Base-by-base conservation (phyloP, 2,797 vertebrate species). In the Helicolenus hilgendorfi region DNA sequence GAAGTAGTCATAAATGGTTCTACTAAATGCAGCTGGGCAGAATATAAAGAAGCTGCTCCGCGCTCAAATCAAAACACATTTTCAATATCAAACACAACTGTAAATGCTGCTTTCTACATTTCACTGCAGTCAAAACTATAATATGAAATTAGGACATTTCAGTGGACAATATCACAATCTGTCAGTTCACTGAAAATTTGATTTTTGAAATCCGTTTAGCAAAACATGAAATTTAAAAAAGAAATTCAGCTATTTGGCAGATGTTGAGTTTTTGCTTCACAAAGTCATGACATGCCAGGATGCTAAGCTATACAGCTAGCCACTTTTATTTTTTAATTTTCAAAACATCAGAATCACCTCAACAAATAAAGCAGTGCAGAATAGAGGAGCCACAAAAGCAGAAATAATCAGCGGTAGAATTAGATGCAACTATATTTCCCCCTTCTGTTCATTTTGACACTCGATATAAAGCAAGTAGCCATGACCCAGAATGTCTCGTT, bases 301-400 rank as follows among this genome's bases (percentile, higher is more conserved):
- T 72, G 59, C 59, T 72, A 38, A 15, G 45, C 68, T 41, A 6
- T 31, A 72, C 69, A 72, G 78, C 59, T 29, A 72, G 24, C 49
- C 26, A 58, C 3, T 65, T 72, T 73, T 41, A 65, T 38, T 63
- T 35, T 33, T 62, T 0, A 11, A 29, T 11, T 26, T 36, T 36
- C 35, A 73, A 26, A 45, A 81, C 49, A n/a, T 73, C 69, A 38
- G 24, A 56, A 58, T 81, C 79, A 74, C 62, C 20, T 35, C 62
- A 67, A 81, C 60, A 74, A 18, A n/a, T 20, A 62, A 49, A 70
- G 14, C n/a, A 33, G 35, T 29, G 45, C 18, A 68, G 20, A 31
- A 14, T 2, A 35, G 9, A 24, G 20, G 18, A 41, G 31, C 18
- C 18, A 13, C 29, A 11, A 63, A 26, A 33, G 59, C 29, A 76